Conservation (phyloP, 2,113 vertebrate species). For the western clawed frog (Xenopus tropicalis) region DNA sequence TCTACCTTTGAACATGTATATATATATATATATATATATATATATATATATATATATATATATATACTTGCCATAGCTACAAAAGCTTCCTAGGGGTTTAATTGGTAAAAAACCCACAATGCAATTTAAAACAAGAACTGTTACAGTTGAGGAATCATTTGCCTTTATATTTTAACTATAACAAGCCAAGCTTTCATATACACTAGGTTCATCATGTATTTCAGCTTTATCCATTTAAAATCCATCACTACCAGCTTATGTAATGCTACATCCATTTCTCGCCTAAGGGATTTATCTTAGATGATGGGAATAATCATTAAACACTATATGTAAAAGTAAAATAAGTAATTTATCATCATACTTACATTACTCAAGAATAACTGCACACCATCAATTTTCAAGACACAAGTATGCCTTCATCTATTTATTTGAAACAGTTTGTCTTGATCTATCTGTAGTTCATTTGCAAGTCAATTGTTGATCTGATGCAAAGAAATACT, state of each 20-base stretch:
- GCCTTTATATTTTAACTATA: no score
- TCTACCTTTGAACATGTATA: no score
- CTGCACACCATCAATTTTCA: conserved; percentile 34
- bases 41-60: no score
- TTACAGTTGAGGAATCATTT: no score
- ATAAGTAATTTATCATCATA: conserved; percentile 45
- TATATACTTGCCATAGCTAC: no score
- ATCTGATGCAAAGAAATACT: conserved; percentile 37
- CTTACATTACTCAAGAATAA: conserved; percentile 36
- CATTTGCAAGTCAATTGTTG: conserved; percentile 43
- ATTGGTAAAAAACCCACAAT: no score
- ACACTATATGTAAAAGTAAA: conserved; percentile 39
- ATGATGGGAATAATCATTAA: conserved; percentile 38
- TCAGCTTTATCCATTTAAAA: neutral
- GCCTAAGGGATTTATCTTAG: conserved; percentile 27
- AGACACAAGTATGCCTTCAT: conserved; percentile 39
- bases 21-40: no score
- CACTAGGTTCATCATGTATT: neutral
- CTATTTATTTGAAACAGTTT: conserved; percentile 42
- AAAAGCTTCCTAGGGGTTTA: no score
- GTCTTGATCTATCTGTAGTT: conserved; percentile 40
- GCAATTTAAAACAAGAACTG: no score
- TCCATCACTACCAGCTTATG: neutral
- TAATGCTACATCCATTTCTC: neutral
- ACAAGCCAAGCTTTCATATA: no score